Evolutionary conservation across 1,140 invertebrate species (phyloP).

Genomic region (Ladona fulva): DNA sequence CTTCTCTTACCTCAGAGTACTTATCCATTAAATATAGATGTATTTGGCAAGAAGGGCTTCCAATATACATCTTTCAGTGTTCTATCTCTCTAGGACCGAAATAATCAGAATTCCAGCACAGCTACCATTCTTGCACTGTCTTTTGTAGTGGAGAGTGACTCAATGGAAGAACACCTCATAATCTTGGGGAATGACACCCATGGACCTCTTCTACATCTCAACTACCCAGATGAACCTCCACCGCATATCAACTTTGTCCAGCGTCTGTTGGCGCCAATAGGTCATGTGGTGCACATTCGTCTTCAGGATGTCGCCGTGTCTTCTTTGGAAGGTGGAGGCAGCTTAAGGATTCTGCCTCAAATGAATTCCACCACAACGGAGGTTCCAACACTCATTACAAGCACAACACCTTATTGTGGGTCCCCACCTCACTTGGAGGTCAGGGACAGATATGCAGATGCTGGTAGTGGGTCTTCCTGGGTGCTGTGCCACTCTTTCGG

Average conservation of each 20-base stretch:
- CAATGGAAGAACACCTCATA: constrained; percentile 32
- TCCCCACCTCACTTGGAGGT: constrained; percentile 43
- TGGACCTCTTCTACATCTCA: constrained; percentile 42
- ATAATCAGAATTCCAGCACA: too few relatives aligned
- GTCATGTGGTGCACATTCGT: constrained; percentile 45
- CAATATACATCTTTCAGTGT: too few relatives aligned
- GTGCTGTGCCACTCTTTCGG: constrained; percentile 41
- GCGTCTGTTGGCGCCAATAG: constrained; percentile 45
- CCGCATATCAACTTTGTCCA: constrained; percentile 41
- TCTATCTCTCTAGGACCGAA: too few relatives aligned
- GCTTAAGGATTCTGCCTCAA: too few relatives aligned
- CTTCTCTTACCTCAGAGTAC: too few relatives aligned
- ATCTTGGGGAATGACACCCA: constrained; percentile 30
- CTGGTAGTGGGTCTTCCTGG: constrained; percentile 52
- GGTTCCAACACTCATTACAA: too few relatives aligned
- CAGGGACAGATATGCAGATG: constrained; percentile 53
- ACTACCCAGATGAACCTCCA: constrained; percentile 44
- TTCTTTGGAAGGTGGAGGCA: constrained; percentile 28
- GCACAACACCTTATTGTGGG: constrained; percentile 1
- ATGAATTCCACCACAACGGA: too few relatives aligned
- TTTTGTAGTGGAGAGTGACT: constrained; percentile 1
- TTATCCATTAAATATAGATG: too few relatives aligned
- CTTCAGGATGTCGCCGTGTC: constrained; percentile 34
- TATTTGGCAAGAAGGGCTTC: too few relatives aligned
- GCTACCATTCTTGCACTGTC: too few relatives aligned